Percentiles rank a stretch among this genome's conserved stretches.
These are phyloP conservation scores for Talpa occidentalis DNA, from an alignment of 2,113 vertebrate species.

Conservation along the genomic window DNA sequence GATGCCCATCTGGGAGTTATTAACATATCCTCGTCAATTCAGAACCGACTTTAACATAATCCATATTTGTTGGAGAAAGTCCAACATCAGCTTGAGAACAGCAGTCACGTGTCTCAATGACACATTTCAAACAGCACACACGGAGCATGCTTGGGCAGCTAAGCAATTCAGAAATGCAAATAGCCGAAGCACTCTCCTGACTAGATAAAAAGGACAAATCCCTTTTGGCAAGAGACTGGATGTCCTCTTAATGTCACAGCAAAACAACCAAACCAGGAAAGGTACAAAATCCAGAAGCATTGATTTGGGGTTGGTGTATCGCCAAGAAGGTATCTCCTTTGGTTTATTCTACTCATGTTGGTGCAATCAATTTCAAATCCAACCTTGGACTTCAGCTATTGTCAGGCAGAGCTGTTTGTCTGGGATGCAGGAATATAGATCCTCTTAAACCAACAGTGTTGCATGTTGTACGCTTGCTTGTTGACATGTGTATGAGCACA, in stretches of 20 bases:
- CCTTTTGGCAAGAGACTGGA: constrained; percentile 94
- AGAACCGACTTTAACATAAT: constrained; percentile 99
- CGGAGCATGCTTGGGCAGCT: constrained; percentile 97
- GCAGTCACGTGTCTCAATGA: constrained; percentile 93
- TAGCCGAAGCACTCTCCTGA: constrained; percentile 88
- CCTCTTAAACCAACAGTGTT: constrained; percentile 48
- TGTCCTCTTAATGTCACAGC: constrained; percentile 77
- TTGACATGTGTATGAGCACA: constrained; percentile 11
- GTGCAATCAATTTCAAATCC: constrained; percentile 47
- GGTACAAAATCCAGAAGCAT: constrained; percentile 56
- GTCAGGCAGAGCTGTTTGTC: constrained; percentile 67
- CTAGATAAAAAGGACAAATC: constrained; percentile 96
- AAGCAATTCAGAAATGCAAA: constrained; percentile 99
- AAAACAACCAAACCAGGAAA: constrained; percentile 77
- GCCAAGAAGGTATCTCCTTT: constrained; percentile 43
- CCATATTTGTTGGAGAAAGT: constrained; percentile 99
- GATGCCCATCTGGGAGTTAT: constrained; percentile 98
- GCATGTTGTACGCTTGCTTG: not conserved
- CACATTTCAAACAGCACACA: constrained; percentile 94
- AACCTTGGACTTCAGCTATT: constrained; percentile 54
- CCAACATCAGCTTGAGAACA: constrained; percentile 94
- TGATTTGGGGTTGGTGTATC: constrained; percentile 51
- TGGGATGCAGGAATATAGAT: constrained; percentile 60
- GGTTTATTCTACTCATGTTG: constrained; percentile 74
- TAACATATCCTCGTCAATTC: constrained; percentile 99